Evolutionary conservation across 1,140 invertebrate genomes (phyloP).

Genomic region (Pogonomyrmex barbatus): DNA sequence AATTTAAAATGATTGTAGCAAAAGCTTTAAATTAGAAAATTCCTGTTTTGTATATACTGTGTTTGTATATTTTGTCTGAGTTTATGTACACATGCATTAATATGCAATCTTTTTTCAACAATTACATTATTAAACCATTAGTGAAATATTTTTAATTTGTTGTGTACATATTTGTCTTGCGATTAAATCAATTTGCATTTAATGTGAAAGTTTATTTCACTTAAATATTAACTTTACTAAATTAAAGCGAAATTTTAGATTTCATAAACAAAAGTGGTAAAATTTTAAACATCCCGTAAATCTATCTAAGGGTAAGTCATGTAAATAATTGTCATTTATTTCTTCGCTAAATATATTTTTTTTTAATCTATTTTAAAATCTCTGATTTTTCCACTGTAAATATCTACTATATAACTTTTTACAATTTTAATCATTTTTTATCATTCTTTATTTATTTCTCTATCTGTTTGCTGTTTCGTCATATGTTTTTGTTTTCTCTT

Average conservation of each 20-base stretch:
- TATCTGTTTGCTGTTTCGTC: not conserved
- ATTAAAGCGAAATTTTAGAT: not conserved
- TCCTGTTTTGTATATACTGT: not conserved
- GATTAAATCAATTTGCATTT: slow-evolving; percentile 4
- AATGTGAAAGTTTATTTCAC: not conserved
- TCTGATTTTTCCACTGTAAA: slow-evolving; percentile 31
- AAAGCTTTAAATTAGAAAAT: not conserved
- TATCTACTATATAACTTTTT: slow-evolving; percentile 19
- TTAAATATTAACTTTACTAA: not conserved
- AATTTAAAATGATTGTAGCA: too few relatives aligned
- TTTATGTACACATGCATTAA: not conserved
- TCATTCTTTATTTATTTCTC: not conserved
- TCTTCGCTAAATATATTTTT: slow-evolving; percentile 24
- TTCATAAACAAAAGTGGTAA: not conserved
- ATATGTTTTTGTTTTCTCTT: slow-evolving; percentile 17
- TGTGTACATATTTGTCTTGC: not conserved
- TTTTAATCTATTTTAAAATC: slow-evolving; percentile 4
- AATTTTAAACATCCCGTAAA: not conserved
- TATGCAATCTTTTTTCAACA: not conserved
- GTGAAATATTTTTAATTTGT: slow-evolving; percentile 15
- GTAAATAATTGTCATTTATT: slow-evolving; percentile 16
- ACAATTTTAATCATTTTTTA: slow-evolving; percentile 18
- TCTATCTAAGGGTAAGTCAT: slow-evolving; percentile 33
- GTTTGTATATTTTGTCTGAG: too few relatives aligned
- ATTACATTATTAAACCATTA: not conserved